phyloP scores from a whole-genome alignment of 2,888 invertebrate genomes.

The Cephonodes hylas region DNA sequence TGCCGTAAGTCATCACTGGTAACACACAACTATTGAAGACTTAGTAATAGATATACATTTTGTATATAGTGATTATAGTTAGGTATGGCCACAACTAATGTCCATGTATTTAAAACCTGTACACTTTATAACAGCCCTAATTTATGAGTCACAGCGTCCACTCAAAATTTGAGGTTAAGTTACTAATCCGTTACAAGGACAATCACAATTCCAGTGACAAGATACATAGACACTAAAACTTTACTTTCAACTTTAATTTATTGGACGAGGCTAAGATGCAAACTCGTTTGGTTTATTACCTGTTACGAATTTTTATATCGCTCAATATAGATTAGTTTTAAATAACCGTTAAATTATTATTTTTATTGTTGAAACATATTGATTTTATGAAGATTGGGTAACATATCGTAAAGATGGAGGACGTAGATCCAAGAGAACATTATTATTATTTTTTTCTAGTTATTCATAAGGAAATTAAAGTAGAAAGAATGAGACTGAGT shows the following conservation, averaged over 20 bases:
- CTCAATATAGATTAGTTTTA: conserved; percentile 28
- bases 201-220: background rate
- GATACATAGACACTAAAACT: background rate
- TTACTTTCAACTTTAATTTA: background rate
- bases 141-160: background rate
- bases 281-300: conserved; percentile 20
- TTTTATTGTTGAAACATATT: background rate
- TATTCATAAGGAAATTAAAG: too few relatives aligned
- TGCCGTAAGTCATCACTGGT: too few relatives aligned
- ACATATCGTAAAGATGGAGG: background rate
- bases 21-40: too few relatives aligned
- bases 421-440: too few relatives aligned
- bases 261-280: conserved; percentile 21
- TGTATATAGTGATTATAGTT: too few relatives aligned
- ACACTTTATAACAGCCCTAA: too few relatives aligned
- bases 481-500: too few relatives aligned
- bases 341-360: conserved; percentile 22
- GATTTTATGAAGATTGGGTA: background rate
- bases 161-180: background rate
- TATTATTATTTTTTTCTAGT: too few relatives aligned
- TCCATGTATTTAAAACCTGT: too few relatives aligned
- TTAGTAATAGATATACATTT: too few relatives aligned
- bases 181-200: background rate
- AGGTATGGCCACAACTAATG: too few relatives aligned
- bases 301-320: conserved; percentile 28